Conservation (phyloP, 2,888 invertebrate species). For the Piscicola geometra region DNA sequence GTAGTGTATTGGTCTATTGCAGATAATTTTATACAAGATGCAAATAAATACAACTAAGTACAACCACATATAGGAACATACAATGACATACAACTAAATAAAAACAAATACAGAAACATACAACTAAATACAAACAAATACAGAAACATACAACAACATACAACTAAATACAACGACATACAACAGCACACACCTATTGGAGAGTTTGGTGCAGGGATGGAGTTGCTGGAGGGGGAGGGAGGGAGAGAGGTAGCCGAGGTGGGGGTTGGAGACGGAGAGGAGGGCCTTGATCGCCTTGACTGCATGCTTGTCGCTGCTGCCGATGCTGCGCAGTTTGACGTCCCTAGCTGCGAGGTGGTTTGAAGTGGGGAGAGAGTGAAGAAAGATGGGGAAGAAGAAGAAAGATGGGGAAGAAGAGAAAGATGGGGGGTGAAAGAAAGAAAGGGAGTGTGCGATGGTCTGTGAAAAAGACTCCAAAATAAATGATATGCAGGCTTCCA, state of each 20-base stretch:
- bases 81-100: background rate
- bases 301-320: slow-evolving; percentile 13
- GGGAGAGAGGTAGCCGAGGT: slow-evolving; percentile 30
- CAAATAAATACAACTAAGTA: too few species aligned
- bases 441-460: too few species aligned
- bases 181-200: background rate
- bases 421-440: too few species aligned
- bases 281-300: slow-evolving; percentile 21
- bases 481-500: background rate
- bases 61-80: too few species aligned
- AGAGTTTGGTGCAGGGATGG: background rate
- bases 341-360: slow-evolving; percentile 12
- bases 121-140: too few species aligned
- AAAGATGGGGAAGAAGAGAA: background rate
- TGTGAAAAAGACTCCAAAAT: background rate
- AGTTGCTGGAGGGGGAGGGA: slow-evolving; percentile 11
- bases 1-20: too few species aligned
- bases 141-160: too few species aligned
- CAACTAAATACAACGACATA: background rate
- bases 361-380: too few species aligned
- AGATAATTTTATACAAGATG: too few species aligned
- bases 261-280: slow-evolving; percentile 12
- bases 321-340: slow-evolving; percentile 2
- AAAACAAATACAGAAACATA: background rate
- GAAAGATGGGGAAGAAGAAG: too few species aligned